Conservation (phyloP, 1,140 invertebrate species). For the Sinella curviseta region DNA sequence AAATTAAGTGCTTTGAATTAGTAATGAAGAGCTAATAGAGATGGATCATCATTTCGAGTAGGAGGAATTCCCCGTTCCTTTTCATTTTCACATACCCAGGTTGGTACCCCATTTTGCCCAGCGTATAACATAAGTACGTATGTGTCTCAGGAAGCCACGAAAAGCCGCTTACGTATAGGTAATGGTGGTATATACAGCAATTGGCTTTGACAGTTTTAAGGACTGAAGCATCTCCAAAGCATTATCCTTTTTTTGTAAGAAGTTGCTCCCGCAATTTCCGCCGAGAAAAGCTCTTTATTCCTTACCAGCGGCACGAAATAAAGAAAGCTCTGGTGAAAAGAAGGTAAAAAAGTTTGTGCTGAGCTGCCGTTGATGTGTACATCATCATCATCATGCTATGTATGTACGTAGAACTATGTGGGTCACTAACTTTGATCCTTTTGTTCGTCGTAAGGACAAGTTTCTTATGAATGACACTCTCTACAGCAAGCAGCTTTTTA, state of each 20-base stretch:
- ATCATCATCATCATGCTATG: too few relatives aligned
- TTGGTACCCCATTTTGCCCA: too few relatives aligned
- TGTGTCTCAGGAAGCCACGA: too few relatives aligned
- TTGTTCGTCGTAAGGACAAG: not conserved
- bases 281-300: too few relatives aligned
- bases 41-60: not conserved
- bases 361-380: too few relatives aligned
- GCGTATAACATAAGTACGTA: too few relatives aligned
- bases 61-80: not conserved
- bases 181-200: not conserved
- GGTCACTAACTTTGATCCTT: constrained; percentile 5
- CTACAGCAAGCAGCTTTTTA: not conserved
- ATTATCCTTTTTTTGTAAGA: not conserved
- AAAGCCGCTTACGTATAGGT: too few relatives aligned
- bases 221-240: not conserved
- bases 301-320: too few relatives aligned
- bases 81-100: too few relatives aligned
- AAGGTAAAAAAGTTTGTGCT: too few relatives aligned
- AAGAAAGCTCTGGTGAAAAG: too few relatives aligned
- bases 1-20: not conserved
- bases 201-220: not conserved
- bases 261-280: not conserved
- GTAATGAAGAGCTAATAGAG: not conserved
- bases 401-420: not conserved
- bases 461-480: too few relatives aligned